Percentiles rank a stretch among this genome's conserved stretches.
phyloP scores from a whole-genome alignment of 2,797 vertebrate genomes.

The Limosa lapponica region DNA sequence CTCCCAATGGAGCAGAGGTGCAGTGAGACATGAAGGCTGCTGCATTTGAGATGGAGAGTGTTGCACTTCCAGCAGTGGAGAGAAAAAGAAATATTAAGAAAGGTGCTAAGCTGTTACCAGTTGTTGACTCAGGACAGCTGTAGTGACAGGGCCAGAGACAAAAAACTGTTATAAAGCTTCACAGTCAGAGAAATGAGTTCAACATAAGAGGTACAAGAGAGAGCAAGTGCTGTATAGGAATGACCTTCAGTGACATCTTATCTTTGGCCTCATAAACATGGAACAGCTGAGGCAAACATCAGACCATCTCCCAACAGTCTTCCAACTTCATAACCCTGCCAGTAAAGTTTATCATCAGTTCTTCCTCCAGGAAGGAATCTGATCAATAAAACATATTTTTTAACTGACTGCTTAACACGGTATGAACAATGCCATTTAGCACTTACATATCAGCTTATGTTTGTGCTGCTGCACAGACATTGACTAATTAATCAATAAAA shows the following conservation, averaged over 20 bases:
- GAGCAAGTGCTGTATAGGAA: background rate
- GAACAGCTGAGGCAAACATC: background rate
- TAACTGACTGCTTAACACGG: conserved; percentile 32
- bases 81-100: background rate
- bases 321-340: background rate
- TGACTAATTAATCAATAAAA: conserved; percentile 44
- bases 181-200: background rate
- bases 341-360: background rate
- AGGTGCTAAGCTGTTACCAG: background rate
- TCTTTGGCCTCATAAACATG: background rate
- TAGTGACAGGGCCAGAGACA: background rate
- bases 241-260: background rate
- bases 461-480: background rate
- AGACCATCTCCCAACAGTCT: background rate
- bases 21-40: background rate
- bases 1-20: background rate
- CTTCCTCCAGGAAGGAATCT: background rate
- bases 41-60: background rate
- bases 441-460: background rate
- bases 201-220: background rate
- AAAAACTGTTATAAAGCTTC: background rate
- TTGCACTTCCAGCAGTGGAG: background rate
- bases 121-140: background rate
- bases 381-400: conserved; percentile 58
- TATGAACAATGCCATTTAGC: conserved; percentile 21